Conservation (phyloP, 2,113 vertebrate species). For the Tychaedon coryphoeus region DNA sequence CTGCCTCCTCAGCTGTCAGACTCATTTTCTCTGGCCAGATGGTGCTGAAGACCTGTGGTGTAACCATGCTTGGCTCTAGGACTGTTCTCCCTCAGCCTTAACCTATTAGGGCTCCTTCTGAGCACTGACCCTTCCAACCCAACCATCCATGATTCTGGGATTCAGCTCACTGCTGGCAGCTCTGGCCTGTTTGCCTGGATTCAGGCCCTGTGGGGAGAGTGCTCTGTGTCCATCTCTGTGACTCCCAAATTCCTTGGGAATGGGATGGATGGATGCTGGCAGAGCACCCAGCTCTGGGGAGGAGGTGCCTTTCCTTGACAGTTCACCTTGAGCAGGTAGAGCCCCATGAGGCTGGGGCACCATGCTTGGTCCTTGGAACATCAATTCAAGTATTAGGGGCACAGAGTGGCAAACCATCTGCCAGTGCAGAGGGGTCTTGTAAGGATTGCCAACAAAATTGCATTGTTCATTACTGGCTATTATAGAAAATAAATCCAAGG, state of each 20-base stretch:
- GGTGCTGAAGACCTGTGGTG: not conserved
- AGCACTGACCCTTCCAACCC: accelerated
- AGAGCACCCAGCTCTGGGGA: not conserved
- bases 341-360: not conserved
- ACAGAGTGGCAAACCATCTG: not conserved
- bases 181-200: not conserved
- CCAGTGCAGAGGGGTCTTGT: accelerated
- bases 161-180: not conserved
- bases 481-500: not conserved
- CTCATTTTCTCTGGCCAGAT: not conserved
- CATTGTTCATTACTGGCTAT: not conserved
- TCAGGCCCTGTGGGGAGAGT: not conserved
- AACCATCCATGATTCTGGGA: not conserved
- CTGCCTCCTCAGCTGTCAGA: not conserved
- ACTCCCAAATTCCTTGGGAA: not conserved
- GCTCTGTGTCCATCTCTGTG: not conserved
- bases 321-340: not conserved
- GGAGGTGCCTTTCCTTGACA: not conserved
- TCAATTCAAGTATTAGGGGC: not conserved
- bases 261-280: not conserved
- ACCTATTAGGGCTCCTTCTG: not conserved
- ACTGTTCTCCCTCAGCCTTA: not conserved
- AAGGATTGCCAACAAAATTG: not conserved
- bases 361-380: accelerated
- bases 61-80: not conserved